phyloP scores from a whole-genome alignment of 2,888 invertebrate species.

The Melieria omissa region DNA sequence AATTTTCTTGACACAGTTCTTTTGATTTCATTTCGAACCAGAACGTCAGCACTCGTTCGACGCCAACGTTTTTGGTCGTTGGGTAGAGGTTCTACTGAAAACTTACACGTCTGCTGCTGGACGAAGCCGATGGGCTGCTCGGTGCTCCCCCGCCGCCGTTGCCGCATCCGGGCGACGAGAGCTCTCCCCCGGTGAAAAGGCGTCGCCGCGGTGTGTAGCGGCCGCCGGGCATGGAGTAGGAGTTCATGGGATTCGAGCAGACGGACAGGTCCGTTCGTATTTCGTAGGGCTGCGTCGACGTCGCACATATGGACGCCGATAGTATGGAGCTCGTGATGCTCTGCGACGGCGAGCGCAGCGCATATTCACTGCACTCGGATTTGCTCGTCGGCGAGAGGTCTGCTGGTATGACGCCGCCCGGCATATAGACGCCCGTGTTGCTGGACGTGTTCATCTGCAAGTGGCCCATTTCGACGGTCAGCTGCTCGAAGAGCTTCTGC shows the following conservation, averaged over 20 bases:
- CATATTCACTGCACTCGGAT: constrained; percentile 19
- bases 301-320: constrained; percentile 11
- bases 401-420: background rate
- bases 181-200: constrained; percentile 26
- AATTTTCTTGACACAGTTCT: no score
- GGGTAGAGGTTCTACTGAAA: constrained; percentile 15
- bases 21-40: no score
- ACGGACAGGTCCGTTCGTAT: constrained; percentile 15
- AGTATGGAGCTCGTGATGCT: constrained; percentile 30
- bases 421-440: background rate
- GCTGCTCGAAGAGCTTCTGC: constrained; percentile 68
- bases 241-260: constrained; percentile 3
- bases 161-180: constrained; percentile 11
- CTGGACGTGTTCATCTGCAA: constrained; percentile 38
- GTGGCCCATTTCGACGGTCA: constrained; percentile 53
- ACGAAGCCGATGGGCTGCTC: background rate
- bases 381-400: constrained; percentile 22
- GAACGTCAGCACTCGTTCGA: no score
- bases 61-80: no score
- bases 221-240: constrained; percentile 10
- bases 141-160: background rate
- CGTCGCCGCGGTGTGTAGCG: constrained; percentile 35
- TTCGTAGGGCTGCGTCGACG: background rate
- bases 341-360: constrained; percentile 23
- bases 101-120: constrained; percentile 46